Base-by-base conservation (phyloP, 2,113 vertebrate species). In the Eurystomus gularis region DNA sequence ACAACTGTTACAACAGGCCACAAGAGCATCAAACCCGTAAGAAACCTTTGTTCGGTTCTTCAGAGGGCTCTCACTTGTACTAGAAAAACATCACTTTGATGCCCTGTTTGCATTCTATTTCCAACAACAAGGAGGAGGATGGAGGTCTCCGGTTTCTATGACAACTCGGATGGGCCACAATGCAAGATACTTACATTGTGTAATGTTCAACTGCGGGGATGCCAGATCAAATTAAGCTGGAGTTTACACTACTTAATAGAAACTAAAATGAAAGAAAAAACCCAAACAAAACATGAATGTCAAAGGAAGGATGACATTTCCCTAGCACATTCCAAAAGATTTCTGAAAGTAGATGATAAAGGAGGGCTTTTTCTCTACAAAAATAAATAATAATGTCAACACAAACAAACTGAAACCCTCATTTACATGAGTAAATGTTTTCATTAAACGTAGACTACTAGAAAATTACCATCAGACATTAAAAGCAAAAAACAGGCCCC, bases 131-230 rank as follows among this genome's bases (percentile, higher is more conserved):
- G 97, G 93, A 98, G 98, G 95, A 98, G 97, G 96, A 98, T 98
- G 98, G 98, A 98, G 98, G 97, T 97, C 98, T 98, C 97, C 3
- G 13, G 98, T 98, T 98, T 98, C 98, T 98, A 98, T 98, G 98
- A 97, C 97, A 98, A 98, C 98, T 95, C 98, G 98, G 98, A 98
- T 97, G 98, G 98, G 98, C 98, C 97, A 98, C 97, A 98, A 97
- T 97, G 98, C 96, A 98, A 97, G 97, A 98, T 97, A 98, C 97
- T 98, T 97, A 97, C 94, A 98, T n/a, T n/a, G n/a, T n/a, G n/a
- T n/a, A 98, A 97, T 96, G 97, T 98, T 98, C 98, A 88, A 97
- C 97, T 93, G 97, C 93, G 39, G 97, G 94, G 95, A 97, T 98
- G 97, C 96, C 98, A 98, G 97, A 97, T 97, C 96, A 98, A 98